Evolutionary conservation across 2,888 invertebrate genomes (phyloP), one percentile per base, ranked within the genome.

Genomic region (Tridacna gigas): DNA sequence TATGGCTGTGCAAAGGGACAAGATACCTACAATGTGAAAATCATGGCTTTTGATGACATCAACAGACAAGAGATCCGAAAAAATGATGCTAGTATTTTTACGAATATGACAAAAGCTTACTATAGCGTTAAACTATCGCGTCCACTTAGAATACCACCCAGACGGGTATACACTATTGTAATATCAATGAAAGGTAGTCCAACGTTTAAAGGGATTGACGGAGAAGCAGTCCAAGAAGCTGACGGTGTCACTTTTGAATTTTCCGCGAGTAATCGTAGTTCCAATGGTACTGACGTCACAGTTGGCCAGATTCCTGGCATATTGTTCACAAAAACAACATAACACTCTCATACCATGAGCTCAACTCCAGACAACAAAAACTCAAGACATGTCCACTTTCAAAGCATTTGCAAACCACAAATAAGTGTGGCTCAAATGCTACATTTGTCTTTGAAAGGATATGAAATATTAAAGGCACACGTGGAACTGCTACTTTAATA

Each of bases 181-280:
- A 71, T 88, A 12, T 26, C 63, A 7, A 73, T 84, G 74, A 82
- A 75, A 74, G 88, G 88, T 0, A 66, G 60, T 26, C 80, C 88
- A 13, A 84, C 88, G 2, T 73, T 69, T n/a, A 88, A 86, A 69
- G 88, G 88, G 9, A 80, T 88, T 3, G 88, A 88, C 25, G 88
- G 88, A 7, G 86, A 84, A 61, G 51, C 61, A 15, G 47, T 73
- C 18, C 73, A 71, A 2, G 71, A 78, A 15, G 71, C 67, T 9
- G 82, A 86, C 48, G 88, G 86, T n/a, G 84, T 88, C 0, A 80
- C 83, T 22, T 86, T 88, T 51, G 86, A 88, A 47, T 88, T 88
- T 45, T 61, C 20, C 5, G 76, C 79, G n/a, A 88, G 88, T 67
- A 86, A 82, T 48, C 77, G 82, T 56, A 88, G 88, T 67, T 85